Base-by-base conservation (phyloP, 2,888 invertebrate species). In the Euspilapteryx auroguttella region DNA sequence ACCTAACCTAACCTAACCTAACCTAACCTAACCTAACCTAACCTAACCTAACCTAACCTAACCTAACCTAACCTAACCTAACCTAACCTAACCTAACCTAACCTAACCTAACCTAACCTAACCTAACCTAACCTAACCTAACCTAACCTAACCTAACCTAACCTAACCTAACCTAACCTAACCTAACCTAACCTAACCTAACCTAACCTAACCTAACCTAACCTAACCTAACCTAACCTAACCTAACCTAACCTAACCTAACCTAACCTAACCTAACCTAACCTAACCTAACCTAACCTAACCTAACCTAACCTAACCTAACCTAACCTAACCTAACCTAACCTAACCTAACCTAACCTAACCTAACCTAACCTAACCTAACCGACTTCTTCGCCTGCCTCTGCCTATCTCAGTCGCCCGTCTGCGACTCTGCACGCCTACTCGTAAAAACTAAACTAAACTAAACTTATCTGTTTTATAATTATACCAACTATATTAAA, bases 311-410 rank as follows among this genome's bases (percentile, higher is more conserved):
- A 27, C 27, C 27, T 27, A 27, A 27, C 27, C 28, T 23, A 28
- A 28, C 28, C 28, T 23, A 28, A 28, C 28, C 28, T 28, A 28
- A 28, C 28, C 28, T 28, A 28, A 28, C 28, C 28, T 28, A 28
- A 28, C 28, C 28, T 23, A 28, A 28, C 28, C 28, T 27, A 28
- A 28, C 22, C 28, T 23, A 28, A 28, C 22, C 22, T 23, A 28
- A 28, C 26, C 26, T 15, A 26, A 26, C 26, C 26, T 26, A 26
- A 26, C 26, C 26, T 15, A 21, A n/a, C n/a, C n/a, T n/a, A n/a
- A n/a, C n/a, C n/a, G n/a, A n/a, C n/a, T n/a, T n/a, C n/a, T n/a
- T n/a, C n/a, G n/a, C n/a, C n/a, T n/a, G n/a, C n/a, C n/a, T n/a
- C n/a, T n/a, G n/a, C n/a, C n/a, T n/a, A n/a, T n/a, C n/a, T n/a